Base-by-base conservation (phyloP, 2,113 vertebrate genomes). In the Bufo bufo region DNA sequence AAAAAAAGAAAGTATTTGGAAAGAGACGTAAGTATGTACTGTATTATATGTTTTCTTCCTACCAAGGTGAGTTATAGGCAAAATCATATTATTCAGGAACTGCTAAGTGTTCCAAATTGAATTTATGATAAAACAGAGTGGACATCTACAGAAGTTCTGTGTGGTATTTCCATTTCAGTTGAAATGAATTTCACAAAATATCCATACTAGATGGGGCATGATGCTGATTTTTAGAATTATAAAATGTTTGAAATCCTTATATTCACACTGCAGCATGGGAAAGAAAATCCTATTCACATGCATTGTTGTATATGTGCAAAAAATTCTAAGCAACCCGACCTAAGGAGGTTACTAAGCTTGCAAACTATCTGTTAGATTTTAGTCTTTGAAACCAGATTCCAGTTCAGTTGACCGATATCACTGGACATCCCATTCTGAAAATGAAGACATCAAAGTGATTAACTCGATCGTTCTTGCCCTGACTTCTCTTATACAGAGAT, bases 21-120 rank as follows among this genome's bases (percentile, higher is more conserved):
- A 85, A 85, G 23, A 85, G 52, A 58, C 45, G 83, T 85, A 45
- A 85, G 83, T 54, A 69, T 84, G 47, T 47, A 14, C 19, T 75
- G 33, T 33, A 33, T 33, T 33, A 20, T 50, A 17, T 14, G 10
- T 47, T 45, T 47, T 5, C 8, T 83, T 54, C 11, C 10, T 12
- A 47, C 23, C 2, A 63, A 20, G 4, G 61, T 43, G 66, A 23
- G n/a, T 71, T 71, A 1, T 20, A 71, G 3, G 6, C 19, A 65
- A 65, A 65, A 0, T 3, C 54, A 78, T 7, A 49, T 23, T 58
- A 23, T 23, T 80, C 33, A 19, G 20, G 7, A 56, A 52, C n/a
- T 6, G 6, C 2, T 65, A 65, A 20, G 6, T 23, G 10, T n/a
- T 80, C 20, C 19, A 19, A 23, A 9, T 3, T 10, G 11, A 4